These are phyloP conservation scores for Penaeus indicus DNA, from an alignment of 1,140 invertebrate species.

Conservation along the genomic window DNA sequence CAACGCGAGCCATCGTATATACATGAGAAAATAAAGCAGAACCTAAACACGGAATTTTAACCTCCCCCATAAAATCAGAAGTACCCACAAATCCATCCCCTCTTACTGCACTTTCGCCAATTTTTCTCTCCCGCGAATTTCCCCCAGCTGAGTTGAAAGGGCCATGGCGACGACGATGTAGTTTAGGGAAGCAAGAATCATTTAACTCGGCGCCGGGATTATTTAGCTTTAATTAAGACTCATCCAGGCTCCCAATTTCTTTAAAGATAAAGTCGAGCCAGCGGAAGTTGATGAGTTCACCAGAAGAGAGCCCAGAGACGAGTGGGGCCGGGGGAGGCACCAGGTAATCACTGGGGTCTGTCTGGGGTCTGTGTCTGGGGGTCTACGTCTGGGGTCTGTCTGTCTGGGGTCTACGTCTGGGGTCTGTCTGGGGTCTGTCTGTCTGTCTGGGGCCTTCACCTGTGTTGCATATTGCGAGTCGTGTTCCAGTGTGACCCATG, in stretches of 20 bases:
- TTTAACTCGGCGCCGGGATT: slow-evolving; percentile 12
- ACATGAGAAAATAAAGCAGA: too few species aligned
- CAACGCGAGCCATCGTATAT: too few species aligned
- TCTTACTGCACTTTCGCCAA: too few species aligned
- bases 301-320: slow-evolving; percentile 41
- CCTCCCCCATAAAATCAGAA: not conserved
- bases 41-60: too few species aligned
- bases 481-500: too few species aligned
- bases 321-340: slow-evolving; percentile 48
- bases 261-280: not conserved
- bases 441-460: too few species aligned
- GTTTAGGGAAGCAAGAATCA: not conserved
- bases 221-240: not conserved
- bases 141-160: slow-evolving; percentile 42
- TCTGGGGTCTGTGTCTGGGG: too few species aligned
- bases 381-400: too few species aligned
- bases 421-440: too few species aligned
- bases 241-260: not conserved
- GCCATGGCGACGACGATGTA: slow-evolving; percentile 54
- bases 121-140: slow-evolving; percentile 22
- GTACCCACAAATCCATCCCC: not conserved
- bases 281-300: slow-evolving; percentile 55
- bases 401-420: too few species aligned
- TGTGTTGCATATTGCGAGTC: too few species aligned
- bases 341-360: slow-evolving; percentile 32